These are phyloP conservation scores for Chelonia mydas DNA, from an alignment of 2,797 vertebrate species.

Conservation along the genomic window DNA sequence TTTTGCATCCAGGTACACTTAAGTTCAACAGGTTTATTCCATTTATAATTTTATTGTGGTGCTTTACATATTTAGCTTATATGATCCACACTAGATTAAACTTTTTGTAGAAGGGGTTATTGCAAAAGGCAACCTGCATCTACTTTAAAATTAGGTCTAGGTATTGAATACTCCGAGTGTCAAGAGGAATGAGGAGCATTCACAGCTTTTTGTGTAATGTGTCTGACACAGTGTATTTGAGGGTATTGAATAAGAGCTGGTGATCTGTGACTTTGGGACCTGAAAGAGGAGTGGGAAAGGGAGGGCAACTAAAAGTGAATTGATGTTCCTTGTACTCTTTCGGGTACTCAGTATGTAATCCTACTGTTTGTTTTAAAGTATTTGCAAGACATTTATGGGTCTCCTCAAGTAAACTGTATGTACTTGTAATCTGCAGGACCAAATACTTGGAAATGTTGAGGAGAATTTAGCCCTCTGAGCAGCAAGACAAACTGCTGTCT, in stretches of 20 bases:
- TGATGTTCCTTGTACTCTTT: slow-evolving; percentile 21
- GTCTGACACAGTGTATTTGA: not conserved
- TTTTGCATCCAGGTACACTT: not conserved
- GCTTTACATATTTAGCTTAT: not conserved
- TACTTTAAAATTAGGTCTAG: slow-evolving; percentile 59
- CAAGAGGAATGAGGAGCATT: not conserved
- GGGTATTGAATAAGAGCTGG: slow-evolving; percentile 15
- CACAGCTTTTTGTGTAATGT: not conserved
- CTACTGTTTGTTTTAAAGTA: slow-evolving; percentile 24
- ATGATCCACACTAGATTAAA: not conserved
- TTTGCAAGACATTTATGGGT: not conserved
- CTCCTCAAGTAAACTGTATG: not conserved
- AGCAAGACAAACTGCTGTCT: not conserved
- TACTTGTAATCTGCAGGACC: slow-evolving; percentile 29
- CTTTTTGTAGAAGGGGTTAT: not conserved
- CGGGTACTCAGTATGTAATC: not conserved
- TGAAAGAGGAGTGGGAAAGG: slow-evolving; percentile 60
- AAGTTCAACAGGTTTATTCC: not conserved
- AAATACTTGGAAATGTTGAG: not conserved
- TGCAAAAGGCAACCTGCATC: slow-evolving; percentile 35
- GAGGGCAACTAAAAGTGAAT: slow-evolving; percentile 11
- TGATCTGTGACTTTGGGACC: slow-evolving; percentile 56
- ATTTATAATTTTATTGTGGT: not conserved
- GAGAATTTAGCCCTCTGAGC: not conserved
- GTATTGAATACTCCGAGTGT: slow-evolving; percentile 44